Evolutionary conservation across 2,888 invertebrate genomes (phyloP), one percentile per base, ranked within the genome.

Genomic region (Kuschelorhynchus macadamiae): DNA sequence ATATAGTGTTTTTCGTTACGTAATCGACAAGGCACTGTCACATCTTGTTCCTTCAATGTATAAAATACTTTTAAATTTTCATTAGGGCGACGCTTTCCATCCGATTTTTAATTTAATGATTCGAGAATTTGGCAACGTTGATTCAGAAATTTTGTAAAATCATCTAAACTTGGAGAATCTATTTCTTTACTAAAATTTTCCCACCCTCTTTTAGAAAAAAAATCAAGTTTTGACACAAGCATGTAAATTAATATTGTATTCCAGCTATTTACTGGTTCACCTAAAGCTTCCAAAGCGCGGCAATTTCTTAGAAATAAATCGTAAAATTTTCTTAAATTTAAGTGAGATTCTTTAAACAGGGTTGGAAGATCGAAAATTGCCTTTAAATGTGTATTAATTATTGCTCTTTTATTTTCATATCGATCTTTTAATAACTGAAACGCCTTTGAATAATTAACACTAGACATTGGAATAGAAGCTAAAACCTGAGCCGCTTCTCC

Each of bases 81-180:
- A n/a, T n/a, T n/a, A n/a, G n/a, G n/a, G n/a, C n/a, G n/a, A 12
- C 21, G 9, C 5, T 30, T 30, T 4, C 9, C 30, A 4, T 30
- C 30, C 30, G 30, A 4, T 9, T 7, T 9, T 30, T 4, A 30
- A 30, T 56, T 12, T 16, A 56, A 20, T 1, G 56, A 18, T 12
- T 56, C 56, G 11, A 57, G 42, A 14, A 56, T 32, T 46, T 57
- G 44, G 12, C 57, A 57, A 2, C 57, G 44, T 46, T 57, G 44
- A 30, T 33, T 33, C 33, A 57, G 14, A 33, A 57, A 57, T n/a
- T 20, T 17, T 16, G 18, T 56, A 8, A 56, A 56, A 14, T 56
- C 30, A 9, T 12, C 16, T 3, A 56, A 7, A n/a, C 2, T 42
- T 30, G 56, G 44, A 1, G 11, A 14, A 17, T 9, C n/a, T 25